Base-by-base conservation (phyloP, 2,888 invertebrate species). In the Ellobium chinense region DNA sequence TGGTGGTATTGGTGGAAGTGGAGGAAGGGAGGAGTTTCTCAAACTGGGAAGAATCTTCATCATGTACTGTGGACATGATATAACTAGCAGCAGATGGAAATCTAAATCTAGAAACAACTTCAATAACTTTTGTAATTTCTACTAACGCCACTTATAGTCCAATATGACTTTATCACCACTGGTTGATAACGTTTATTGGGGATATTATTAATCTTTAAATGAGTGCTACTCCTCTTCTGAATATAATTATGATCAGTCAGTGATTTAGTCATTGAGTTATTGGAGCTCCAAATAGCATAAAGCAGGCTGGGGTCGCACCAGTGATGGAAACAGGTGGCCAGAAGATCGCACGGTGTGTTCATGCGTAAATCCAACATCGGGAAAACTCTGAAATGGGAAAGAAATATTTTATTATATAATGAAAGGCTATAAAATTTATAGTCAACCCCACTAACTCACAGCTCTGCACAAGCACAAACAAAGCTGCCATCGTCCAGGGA, bases 331-430 rank as follows among this genome's bases (percentile, higher is more conserved):
- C 34, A 18, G 39, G 14, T 58, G 58, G 37, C 1, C 62, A n/a
- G 60, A 62, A 36, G 31, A 36, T 29, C 34, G 37, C 29, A 56
- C n/a, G n/a, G 24, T 56, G 18, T 46, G 54, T 21, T 69, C 62
- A 31, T 18, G 62, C 69, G 69, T 78, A 62, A 27, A 60, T 78
- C 78, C 69, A 39, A 62, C 78, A 78, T 78, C 70, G 78, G 84
- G 81, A 82, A 76, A 54, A 83, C 39, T 85, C 85, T 86, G 85
- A 39, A 66, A 77, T n/a, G 68, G 46, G 46, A 46, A 46, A 46
- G n/a, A n/a, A n/a, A n/a, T n/a, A n/a, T n/a, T n/a, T n/a, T n/a
- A n/a, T n/a, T n/a, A n/a, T n/a, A n/a, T n/a, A n/a, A n/a, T n/a
- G n/a, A n/a, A n/a, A n/a, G n/a, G n/a, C n/a, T n/a, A n/a, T n/a